Evolutionary conservation across 1,140 invertebrate species (phyloP).

Genomic region (Eumeta japonica): DNA sequence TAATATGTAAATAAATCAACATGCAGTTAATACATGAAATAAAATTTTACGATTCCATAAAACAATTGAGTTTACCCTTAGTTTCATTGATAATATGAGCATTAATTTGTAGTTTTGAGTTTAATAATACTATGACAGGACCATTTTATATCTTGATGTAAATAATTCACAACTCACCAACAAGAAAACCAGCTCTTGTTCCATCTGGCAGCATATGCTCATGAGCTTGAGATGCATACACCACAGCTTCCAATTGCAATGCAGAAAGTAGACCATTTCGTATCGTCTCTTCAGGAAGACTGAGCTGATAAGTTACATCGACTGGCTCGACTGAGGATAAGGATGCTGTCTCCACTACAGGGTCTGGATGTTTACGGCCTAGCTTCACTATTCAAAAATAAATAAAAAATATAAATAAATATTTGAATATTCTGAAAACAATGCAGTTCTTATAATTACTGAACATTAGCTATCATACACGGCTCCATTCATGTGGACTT

Average conservation of each 20-base stretch:
- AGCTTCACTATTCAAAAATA: slow-evolving; percentile 79
- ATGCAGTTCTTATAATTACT: background rate
- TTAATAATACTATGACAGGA: too few species aligned
- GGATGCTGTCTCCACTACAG: slow-evolving; percentile 98
- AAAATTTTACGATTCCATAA: too few species aligned
- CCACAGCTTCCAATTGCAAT: slow-evolving; percentile 94
- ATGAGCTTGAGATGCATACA: slow-evolving; percentile 95
- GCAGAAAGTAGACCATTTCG: slow-evolving; percentile 86
- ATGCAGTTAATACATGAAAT: too few species aligned
- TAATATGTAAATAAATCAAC: too few species aligned
- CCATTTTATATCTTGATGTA: too few species aligned
- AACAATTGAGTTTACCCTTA: too few species aligned
- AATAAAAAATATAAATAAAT: slow-evolving; percentile 2
- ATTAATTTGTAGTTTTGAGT: too few species aligned
- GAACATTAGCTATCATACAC: background rate
- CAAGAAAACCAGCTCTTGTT: slow-evolving; percentile 91
- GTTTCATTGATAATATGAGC: too few species aligned
- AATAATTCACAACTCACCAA: slow-evolving; percentile 63
- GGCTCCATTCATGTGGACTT: background rate
- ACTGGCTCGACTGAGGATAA: slow-evolving; percentile 94
- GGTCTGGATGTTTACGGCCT: slow-evolving; percentile 95
- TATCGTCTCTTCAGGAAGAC: slow-evolving; percentile 84
- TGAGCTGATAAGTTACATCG: slow-evolving; percentile 87
- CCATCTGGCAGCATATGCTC: slow-evolving; percentile 88
- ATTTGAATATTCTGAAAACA: too few species aligned